These are phyloP conservation scores for Haemorhous mexicanus DNA, from an alignment of 2,113 vertebrate species.

Conservation along the genomic window DNA sequence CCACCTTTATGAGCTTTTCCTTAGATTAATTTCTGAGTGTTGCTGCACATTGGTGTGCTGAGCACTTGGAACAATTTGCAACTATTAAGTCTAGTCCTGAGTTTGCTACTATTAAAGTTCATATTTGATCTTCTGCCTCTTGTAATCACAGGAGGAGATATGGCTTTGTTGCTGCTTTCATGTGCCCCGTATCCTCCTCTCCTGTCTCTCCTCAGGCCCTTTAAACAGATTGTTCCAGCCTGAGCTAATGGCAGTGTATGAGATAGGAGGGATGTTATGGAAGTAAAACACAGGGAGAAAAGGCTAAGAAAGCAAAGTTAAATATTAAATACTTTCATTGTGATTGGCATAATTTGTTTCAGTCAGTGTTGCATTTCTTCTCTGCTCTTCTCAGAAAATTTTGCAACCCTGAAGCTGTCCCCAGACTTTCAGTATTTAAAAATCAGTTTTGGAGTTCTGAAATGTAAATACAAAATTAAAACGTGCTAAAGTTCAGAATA, in stretches of 20 bases:
- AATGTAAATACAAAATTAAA: background rate
- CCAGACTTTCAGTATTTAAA: background rate
- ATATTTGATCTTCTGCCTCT: constrained; percentile 11
- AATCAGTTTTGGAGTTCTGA: background rate
- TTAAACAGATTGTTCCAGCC: background rate
- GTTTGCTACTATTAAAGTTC: background rate
- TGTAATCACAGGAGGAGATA: background rate
- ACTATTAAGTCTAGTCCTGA: background rate
- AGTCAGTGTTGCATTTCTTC: background rate
- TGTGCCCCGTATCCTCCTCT: background rate
- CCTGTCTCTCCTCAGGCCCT: background rate
- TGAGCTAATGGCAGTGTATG: background rate
- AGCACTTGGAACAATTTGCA: constrained; percentile 14
- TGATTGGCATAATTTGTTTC: background rate
- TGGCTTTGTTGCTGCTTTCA: background rate
- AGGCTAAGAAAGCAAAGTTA: background rate
- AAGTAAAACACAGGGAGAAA: background rate
- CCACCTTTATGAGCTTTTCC: constrained; percentile 29
- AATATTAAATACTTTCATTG: background rate
- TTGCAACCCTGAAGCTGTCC: background rate
- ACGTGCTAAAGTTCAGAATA: background rate
- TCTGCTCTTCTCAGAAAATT: background rate
- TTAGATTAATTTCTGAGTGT: constrained; percentile 23
- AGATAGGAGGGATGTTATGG: background rate
- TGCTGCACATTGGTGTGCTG: background rate